Percentiles rank a stretch among this genome's conserved stretches.
These are phyloP conservation scores for Proteles cristata DNA, from an alignment of 2,113 vertebrate genomes.

Conservation along the genomic window DNA sequence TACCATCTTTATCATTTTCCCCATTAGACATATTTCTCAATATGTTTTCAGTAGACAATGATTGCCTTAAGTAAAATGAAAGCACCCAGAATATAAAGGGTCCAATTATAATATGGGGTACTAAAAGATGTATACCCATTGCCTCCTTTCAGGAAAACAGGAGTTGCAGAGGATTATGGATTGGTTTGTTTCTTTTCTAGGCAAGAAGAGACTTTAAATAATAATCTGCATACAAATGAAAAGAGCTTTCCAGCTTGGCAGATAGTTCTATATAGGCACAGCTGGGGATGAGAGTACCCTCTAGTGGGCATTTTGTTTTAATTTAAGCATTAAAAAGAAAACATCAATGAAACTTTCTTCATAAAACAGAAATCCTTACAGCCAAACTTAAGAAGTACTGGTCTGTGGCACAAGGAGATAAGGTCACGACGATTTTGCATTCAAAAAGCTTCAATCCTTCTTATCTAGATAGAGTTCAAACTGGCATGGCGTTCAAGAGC, in stretches of 20 bases:
- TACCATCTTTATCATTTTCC: conserved; percentile 22
- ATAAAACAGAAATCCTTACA: background rate
- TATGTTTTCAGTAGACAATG: conserved; percentile 44
- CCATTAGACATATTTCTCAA: conserved; percentile 44
- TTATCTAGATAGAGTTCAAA: background rate
- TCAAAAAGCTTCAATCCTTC: background rate
- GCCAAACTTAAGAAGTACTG: background rate
- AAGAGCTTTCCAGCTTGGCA: background rate
- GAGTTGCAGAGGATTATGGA: background rate
- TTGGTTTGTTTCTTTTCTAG: conserved; percentile 39
- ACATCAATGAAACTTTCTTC: background rate
- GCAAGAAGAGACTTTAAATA: background rate
- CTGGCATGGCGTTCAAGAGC: background rate
- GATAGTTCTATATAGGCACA: background rate
- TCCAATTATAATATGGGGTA: background rate
- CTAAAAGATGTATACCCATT: background rate
- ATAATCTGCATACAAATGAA: background rate
- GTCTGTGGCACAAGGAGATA: background rate
- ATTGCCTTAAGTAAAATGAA: conserved; percentile 45
- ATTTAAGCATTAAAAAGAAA: background rate
- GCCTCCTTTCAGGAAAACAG: background rate
- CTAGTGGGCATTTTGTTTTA: conserved; percentile 74
- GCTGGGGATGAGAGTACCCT: conserved; percentile 71
- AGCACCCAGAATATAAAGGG: conserved; percentile 5
- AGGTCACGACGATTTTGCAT: background rate